Base-by-base conservation (phyloP, 2,797 vertebrate genomes). In the Euthynnus affinis region DNA sequence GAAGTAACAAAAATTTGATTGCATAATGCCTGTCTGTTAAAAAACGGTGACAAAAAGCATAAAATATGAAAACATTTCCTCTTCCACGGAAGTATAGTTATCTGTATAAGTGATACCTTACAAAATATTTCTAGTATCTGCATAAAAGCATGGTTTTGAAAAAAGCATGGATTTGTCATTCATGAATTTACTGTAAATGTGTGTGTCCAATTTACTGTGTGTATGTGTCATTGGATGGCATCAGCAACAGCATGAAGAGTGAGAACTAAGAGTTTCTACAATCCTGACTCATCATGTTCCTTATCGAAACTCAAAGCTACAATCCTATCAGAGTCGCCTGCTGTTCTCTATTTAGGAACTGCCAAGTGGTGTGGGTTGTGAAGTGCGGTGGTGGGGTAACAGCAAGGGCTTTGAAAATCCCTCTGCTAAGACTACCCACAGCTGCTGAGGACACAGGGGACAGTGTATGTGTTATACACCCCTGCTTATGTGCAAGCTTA, bases 381-480 rank as follows among this genome's bases (percentile, higher is more conserved):
- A 1, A 15, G 73, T 64, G n/a, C 57, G 67, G 52, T 37, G 46
- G 37, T 46, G 44, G 76, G 82, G 60, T 74, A 79, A 75, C 34
- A 15, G 70, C 49, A 65, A 88, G 52, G 84, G 79, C 78, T 83
- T 88, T 91, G 83, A 85, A 88, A 91, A 88, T 88, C 83, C 86
- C 57, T 64, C 77, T 64, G 81, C 80, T 91, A 91, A 92, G 76
- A 89, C 90, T 64, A 63, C 78, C 84, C 87, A 74, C 92, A 92
- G 91, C 88, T 91, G 91, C 82, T 78, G 64, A 72, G 90, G 87
- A 88, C 89, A 90, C 80, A 71, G 71, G 83, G 87, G 85, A 88
- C 85, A 80, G 49, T 71, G 55, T 66, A 44, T 55, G 52, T 69
- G 59, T 80, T 63, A 49, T 23, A 62, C 60, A 65, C 46, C 12